Base-by-base conservation (phyloP, 2,888 invertebrate genomes). In the Pediacus dermestoides region DNA sequence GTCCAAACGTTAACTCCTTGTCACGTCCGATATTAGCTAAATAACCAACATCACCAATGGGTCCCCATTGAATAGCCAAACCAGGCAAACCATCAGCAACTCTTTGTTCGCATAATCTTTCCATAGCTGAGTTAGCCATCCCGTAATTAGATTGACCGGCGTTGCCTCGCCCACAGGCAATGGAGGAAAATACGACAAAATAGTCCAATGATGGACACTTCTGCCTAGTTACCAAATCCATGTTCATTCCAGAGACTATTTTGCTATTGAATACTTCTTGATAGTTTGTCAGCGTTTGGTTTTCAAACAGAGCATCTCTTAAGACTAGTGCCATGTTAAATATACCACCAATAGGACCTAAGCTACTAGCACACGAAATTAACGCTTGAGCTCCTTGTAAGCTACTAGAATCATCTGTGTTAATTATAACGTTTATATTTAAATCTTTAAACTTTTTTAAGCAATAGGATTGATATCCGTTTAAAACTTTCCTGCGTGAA, bases 401-500 rank as follows among this genome's bases (percentile, higher is more conserved):
- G 1, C 55, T 64, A 1, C 67, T 59, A 1, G 63, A 65, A 25
- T 74, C 71, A 1, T 58, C 55, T 1, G 67, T 73, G 1, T 69
- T 71, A 1, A 73, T 51, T n/a, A 57, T 34, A 1, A 74, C 55
- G n/a, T 67, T 52, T 3, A 75, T 68, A 16, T 42, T 34, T 10
- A 43, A 36, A 12, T 47, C 45, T 3, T 40, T 37, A 56, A 57
- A 58, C 34, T 46, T 50, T 30, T 48, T 46, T 4, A 80, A 55
- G 39, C 75, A 74, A 39, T 73, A 63, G 1, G 71, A 65, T 56
- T 82, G 81, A 53, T 81, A 81, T 3, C 81, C 81, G 16, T 72
- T 74, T 9, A 64, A 65, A 2, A 80, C 61, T 1, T 78, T 80
- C 2, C 71, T 70, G 31, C 81, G 70, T 1, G 80, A 79, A 1